Conservation (phyloP, 2,797 vertebrate genomes). For the Microctenopoma steveboyesi region DNA sequence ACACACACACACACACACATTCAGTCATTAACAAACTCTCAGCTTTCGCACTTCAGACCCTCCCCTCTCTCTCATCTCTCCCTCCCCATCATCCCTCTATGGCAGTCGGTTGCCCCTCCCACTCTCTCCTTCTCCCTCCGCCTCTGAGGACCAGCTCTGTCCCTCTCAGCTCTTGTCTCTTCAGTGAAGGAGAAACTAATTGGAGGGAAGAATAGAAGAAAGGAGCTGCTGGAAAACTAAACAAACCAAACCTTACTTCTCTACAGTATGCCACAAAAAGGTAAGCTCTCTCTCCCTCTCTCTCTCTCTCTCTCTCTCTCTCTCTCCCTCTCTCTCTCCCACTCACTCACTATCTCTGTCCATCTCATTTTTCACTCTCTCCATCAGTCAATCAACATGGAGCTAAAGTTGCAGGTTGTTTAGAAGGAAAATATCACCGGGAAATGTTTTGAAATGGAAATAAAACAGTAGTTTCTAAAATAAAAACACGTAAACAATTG, state of each 20-base stretch:
- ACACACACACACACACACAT: background rate
- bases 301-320: background rate
- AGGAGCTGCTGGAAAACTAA: conserved; percentile 89
- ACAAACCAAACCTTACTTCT: conserved; percentile 77
- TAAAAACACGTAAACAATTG: background rate
- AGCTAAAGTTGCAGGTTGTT: conserved; percentile 25
- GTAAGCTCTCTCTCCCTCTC: conserved; percentile 78
- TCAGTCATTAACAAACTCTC: conserved; percentile 6
- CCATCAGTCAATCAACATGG: conserved; percentile 7
- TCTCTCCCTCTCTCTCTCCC: conserved; percentile 3
- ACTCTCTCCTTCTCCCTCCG: conserved; percentile 51
- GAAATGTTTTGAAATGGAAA: background rate
- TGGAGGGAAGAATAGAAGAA: conserved; percentile 75
- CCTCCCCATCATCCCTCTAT: conserved; percentile 8
- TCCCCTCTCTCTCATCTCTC: conserved; percentile 16
- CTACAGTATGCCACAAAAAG: conserved; percentile 91
- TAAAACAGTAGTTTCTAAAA: background rate
- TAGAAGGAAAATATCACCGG: background rate
- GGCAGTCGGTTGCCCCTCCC: conserved; percentile 29
- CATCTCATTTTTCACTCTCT: conserved; percentile 1
- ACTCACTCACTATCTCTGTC: background rate
- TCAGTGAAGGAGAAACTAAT: conserved; percentile 82
- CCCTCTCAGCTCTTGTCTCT: conserved; percentile 72
- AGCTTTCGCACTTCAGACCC: conserved; percentile 10
- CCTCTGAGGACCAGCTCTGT: conserved; percentile 84